Evolutionary conservation across 2,888 invertebrate genomes (phyloP), one percentile per base, ranked within the genome.

Genomic region (Rhorus exstirpatorius): DNA sequence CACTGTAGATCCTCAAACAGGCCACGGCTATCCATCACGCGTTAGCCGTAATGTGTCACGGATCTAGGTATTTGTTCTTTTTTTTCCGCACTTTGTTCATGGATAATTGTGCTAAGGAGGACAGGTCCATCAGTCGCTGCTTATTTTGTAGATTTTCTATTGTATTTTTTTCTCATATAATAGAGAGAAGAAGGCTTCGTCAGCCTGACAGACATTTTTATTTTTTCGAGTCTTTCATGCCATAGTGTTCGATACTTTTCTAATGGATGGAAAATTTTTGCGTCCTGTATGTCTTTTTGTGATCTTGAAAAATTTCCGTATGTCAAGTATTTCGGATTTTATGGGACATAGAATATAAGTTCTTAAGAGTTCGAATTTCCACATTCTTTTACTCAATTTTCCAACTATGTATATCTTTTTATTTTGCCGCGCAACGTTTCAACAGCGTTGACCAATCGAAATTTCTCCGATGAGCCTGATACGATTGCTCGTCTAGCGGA

Each of bases 401-500:
- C n/a, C n/a, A n/a, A 53, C 8, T 53, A 21, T 53, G 19, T 1
- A 4, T 8, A 46, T n/a, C 3, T 6, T 6, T 26, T 24, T 26
- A 3, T 8, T 8, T 26, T 63, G 6, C 7, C 38, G 7, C 24
- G 1, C 1, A 4, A 24, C n/a, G 8, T 46, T 60, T 60, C 1
- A 38, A 44, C 24, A 26, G 44, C 44, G n/a, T 21, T 8, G 17
- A 31, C 17, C 46, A 17, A 58, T 46, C 41, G 24, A 46, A 83
- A 78, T 81, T 86, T 83, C 83, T 76, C 58, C 77, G 80, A 85
- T 83, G 80, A 83, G 75, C 82, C 79, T 85, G 85, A 85, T 71
- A 77, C 44, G 84, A 89, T 90, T 89, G 82, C 79, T 68, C 79
- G 86, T 80, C 70, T 85, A 87, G 63, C 81, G 85, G 79, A 55